A percentile compares a stretch with the other conserved stretches of the same genome.
Conservation (phyloP, 2,888 invertebrate species). For the Periphyllus acericola region DNA sequence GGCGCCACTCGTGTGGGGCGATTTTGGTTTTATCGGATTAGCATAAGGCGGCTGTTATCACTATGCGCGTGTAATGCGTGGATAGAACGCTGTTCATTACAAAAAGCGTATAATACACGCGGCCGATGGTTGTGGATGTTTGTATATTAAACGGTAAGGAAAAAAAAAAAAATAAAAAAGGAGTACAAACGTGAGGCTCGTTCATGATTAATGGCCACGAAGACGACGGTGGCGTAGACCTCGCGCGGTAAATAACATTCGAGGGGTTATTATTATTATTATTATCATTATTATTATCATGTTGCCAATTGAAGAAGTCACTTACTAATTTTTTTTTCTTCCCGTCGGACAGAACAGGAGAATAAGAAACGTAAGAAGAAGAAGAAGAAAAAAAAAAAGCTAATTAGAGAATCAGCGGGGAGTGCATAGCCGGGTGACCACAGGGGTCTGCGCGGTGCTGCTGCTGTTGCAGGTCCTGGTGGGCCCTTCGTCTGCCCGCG, state of each 20-base stretch:
- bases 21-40: background rate
- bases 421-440: slow-evolving; percentile 53
- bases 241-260: slow-evolving; percentile 23
- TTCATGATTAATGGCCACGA: slow-evolving; percentile 47
- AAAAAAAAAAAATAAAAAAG: too few species aligned
- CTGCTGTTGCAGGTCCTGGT: background rate
- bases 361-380: background rate
- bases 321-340: slow-evolving; percentile 5
- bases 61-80: background rate
- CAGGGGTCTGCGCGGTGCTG: slow-evolving; percentile 30
- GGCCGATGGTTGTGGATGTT: too few species aligned
- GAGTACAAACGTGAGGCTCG: slow-evolving; percentile 7
- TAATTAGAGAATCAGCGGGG: slow-evolving; percentile 62
- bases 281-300: slow-evolving; percentile 1
- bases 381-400: slow-evolving; percentile 24
- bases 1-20: slow-evolving; percentile 10
- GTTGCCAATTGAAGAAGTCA: slow-evolving; percentile 56
- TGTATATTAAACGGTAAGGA: too few species aligned
- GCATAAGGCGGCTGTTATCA: background rate
- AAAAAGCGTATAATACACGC: too few species aligned
- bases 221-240: background rate
- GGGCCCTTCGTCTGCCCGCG: slow-evolving; percentile 51
- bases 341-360: background rate
- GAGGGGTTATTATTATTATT: slow-evolving; percentile 25
- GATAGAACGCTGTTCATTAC: background rate